Evolutionary conservation across 2,888 invertebrate species (phyloP).

Genomic region (Octonoba sinensis): DNA sequence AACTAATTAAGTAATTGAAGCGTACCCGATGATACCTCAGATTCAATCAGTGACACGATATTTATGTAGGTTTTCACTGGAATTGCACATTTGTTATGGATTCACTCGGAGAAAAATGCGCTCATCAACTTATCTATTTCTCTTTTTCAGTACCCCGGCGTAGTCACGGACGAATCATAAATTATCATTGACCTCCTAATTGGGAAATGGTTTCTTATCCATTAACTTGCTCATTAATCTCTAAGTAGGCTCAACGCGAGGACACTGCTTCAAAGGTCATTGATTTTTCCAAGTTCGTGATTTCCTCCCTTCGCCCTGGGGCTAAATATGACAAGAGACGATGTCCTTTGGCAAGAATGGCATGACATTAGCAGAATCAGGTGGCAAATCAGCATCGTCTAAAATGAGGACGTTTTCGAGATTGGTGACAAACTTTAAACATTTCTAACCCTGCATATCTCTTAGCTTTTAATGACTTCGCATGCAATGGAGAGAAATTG

Average conservation of each 20-base stretch:
- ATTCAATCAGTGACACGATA: too few relatives aligned
- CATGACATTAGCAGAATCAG: slow-evolving; percentile 3
- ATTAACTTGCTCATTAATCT: slow-evolving; percentile 62
- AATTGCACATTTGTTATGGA: slow-evolving; percentile 23
- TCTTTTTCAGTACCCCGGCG: slow-evolving; percentile 33
- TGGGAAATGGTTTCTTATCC: slow-evolving; percentile 59
- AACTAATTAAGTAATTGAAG: slow-evolving; percentile 25
- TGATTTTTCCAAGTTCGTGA: slow-evolving; percentile 53
- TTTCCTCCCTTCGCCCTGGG: slow-evolving; percentile 19
- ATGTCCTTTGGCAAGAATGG: background rate
- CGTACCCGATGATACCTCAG: background rate
- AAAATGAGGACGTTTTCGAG: slow-evolving; percentile 24
- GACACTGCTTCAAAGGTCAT: slow-evolving; percentile 61
- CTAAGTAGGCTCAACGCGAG: slow-evolving; percentile 46
- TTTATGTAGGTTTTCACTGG: too few relatives aligned
- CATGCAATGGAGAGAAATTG: slow-evolving; percentile 25
- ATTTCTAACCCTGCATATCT: slow-evolving; percentile 17
- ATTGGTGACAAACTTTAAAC: slow-evolving; percentile 22
- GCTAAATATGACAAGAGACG: slow-evolving; percentile 21
- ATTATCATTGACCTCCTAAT: slow-evolving; percentile 63
- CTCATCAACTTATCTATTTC: slow-evolving; percentile 43
- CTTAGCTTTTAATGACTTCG: slow-evolving; percentile 19
- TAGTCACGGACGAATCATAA: slow-evolving; percentile 60
- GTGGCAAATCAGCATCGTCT: background rate
- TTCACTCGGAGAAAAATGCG: slow-evolving; percentile 4